Evolutionary conservation across 2,113 vertebrate species (phyloP), one percentile per base, ranked within the genome.

Genomic region (Podilymbus podiceps): DNA sequence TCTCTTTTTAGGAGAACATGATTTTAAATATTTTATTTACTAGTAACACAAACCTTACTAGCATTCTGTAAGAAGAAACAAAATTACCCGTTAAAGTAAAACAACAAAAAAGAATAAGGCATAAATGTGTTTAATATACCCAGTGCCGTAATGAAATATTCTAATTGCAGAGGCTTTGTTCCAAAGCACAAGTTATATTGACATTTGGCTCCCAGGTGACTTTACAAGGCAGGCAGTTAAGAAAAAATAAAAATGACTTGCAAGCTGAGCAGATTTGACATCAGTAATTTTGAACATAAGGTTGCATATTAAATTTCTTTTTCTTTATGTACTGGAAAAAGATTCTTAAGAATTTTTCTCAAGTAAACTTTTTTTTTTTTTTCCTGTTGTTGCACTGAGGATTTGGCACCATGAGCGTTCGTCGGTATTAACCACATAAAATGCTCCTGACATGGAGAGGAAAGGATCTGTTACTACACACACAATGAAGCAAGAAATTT

Each of bases 181-280:
- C 66, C 93, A 81, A 21, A 76, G 88, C 82, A 58, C 31, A 40
- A 77, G 47, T 78, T 79, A 50, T 13, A 33, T 60, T 73, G 88
- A 68, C 74, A 33, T 86, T 94, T 73, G 53, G 35, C 62, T 95
- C 85, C 75, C 85, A 64, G 76, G 92, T 89, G 92, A 86, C 76
- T 94, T 89, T 44, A 59, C 71, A 49, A 82, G 68, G 50, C 75
- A 83, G 71, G 69, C 38, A 53, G 64, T 46, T 53, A 40, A 46
- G 64, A 18, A 52, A 33, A 76, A 44, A 42, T 12, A 20, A 50
- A 62, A 94, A 42, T 14, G 33, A 12, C n/a, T 77, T 83, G 49
- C 52, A 77, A 55, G 49, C 85, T 80, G 87, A 80, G 72, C 38
- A 71, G 49, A 50, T 76, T 49, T 52, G 50, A 79, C 73, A 24